Evolutionary conservation across 2,888 invertebrate species (phyloP).

Genomic region (Rhagium mordax): DNA sequence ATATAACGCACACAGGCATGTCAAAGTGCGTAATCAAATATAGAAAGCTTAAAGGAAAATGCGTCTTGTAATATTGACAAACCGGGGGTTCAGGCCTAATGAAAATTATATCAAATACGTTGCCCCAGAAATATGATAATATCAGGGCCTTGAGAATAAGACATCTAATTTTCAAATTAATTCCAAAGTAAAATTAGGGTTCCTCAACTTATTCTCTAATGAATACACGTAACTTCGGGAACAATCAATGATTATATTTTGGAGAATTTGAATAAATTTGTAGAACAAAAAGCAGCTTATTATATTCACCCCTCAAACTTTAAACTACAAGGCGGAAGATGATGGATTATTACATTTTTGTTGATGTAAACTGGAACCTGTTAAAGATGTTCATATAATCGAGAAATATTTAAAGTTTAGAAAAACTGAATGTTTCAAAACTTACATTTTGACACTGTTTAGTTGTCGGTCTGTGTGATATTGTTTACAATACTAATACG

Average conservation of each 20-base stretch:
- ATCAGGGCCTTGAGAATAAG: not conserved
- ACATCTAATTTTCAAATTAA: conserved; percentile 20
- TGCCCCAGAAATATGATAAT: conserved; percentile 13
- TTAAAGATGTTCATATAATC: too few relatives aligned
- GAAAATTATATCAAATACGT: conserved; percentile 4
- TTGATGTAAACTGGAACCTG: too few relatives aligned
- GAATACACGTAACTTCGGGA: conserved; percentile 7
- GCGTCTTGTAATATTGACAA: not conserved
- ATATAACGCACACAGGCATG: too few relatives aligned
- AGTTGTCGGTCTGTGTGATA: too few relatives aligned
- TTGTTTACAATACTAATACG: too few relatives aligned
- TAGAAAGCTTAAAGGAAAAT: not conserved
- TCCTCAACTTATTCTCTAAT: conserved; percentile 4
- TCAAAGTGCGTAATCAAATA: not conserved
- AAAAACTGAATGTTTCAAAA: too few relatives aligned
- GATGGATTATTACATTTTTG: not conserved
- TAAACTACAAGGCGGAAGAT: not conserved
- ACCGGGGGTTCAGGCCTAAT: not conserved
- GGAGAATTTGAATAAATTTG: conserved; percentile 10
- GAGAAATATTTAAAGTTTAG: too few relatives aligned
- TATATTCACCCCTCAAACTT: not conserved
- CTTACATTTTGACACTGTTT: too few relatives aligned
- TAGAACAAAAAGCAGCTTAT: conserved; percentile 1
- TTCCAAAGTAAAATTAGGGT: conserved; percentile 17
- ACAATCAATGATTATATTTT: not conserved